Conservation (phyloP, 2,888 invertebrate genomes). For the Andrena minutula region DNA sequence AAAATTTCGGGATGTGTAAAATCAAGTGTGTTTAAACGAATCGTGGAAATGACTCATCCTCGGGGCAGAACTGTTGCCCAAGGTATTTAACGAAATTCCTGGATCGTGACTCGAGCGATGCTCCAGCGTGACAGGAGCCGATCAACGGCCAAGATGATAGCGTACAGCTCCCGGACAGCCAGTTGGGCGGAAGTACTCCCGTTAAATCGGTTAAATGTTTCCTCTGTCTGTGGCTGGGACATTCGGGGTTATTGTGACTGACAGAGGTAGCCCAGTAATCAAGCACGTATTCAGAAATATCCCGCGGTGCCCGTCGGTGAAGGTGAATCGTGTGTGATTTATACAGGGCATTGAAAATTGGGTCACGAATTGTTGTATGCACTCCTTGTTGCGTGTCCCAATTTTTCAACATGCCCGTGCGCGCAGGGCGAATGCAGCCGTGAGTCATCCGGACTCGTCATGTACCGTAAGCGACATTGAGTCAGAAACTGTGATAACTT, state of each 20-base stretch:
- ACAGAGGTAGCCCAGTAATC: slow-evolving; percentile 39
- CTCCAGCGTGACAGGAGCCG: slow-evolving; percentile 21
- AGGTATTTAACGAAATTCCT: slow-evolving; percentile 28
- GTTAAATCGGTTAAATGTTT: slow-evolving; percentile 65
- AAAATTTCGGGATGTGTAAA: neutral
- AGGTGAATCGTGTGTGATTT: slow-evolving; percentile 29
- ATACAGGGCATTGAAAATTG: slow-evolving; percentile 48
- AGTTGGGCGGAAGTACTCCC: slow-evolving; percentile 59
- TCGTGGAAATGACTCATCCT: neutral
- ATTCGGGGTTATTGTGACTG: slow-evolving; percentile 44
- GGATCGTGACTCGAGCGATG: slow-evolving; percentile 16
- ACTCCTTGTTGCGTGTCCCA: slow-evolving; percentile 58
- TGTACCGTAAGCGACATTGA: neutral
- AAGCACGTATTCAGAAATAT: slow-evolving; percentile 34
- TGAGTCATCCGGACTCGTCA: slow-evolving; percentile 54
- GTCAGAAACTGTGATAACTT: neutral
- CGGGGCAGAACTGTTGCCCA: neutral
- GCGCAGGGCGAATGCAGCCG: slow-evolving; percentile 35
- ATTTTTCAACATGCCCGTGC: slow-evolving; percentile 57
- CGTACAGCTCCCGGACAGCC: slow-evolving; percentile 34
- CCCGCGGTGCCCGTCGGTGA: neutral
- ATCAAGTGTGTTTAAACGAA: neutral
- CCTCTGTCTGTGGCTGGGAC: slow-evolving; percentile 46
- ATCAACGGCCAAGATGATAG: slow-evolving; percentile 46
- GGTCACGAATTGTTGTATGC: slow-evolving; percentile 56